Base-by-base conservation (phyloP, 1,140 invertebrate genomes). In the Drosophila trapezifrons region DNA sequence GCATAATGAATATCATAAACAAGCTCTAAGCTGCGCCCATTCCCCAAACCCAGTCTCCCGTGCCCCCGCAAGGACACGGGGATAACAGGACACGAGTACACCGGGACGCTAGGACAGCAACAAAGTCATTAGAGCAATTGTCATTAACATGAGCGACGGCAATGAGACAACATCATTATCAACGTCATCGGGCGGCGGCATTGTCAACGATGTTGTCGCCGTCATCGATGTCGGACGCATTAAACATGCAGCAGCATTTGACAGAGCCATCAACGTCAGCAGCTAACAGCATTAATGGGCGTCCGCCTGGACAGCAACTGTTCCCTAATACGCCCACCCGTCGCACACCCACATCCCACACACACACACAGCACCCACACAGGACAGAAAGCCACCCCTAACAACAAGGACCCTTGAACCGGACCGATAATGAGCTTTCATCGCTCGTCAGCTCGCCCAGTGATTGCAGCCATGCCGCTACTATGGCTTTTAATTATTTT, bases 81-180 rank as follows among this genome's bases (percentile, higher is more conserved):
- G 49, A 35, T 20, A 52, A 52, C 49, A 52, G 29, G 49, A 7
- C 13, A 32, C 18, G 49, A 20, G 49, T 35, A 51, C 27, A 51
- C 49, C 49, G 51, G 51, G 29, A 22, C 22, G 25, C 25, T 47
- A 40, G 57, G 73, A 38, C 66, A 59, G 84, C 84, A 89, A 83
- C 84, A 87, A 83, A 84, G 84, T 87, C 83, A 87, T 87, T 87
- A 83, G 84, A 89, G 83, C 84, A 87, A 87, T 87, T 89, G 83
- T 89, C 83, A 87, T 87, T 86, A 87, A 79, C 83, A 82, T 82
- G 84, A 83, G 76, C 71, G 84, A 90, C 73, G 82, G 69, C 84
- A 84, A 89, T 87, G 83, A 72, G 84, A 87, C 84, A 90, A 90
- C 85, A 78, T 90, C 85, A 89, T 89, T 90, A 89, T 90, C 80